Base-by-base conservation (phyloP, 2,797 vertebrate species). In the Cossypha dichroa region DNA sequence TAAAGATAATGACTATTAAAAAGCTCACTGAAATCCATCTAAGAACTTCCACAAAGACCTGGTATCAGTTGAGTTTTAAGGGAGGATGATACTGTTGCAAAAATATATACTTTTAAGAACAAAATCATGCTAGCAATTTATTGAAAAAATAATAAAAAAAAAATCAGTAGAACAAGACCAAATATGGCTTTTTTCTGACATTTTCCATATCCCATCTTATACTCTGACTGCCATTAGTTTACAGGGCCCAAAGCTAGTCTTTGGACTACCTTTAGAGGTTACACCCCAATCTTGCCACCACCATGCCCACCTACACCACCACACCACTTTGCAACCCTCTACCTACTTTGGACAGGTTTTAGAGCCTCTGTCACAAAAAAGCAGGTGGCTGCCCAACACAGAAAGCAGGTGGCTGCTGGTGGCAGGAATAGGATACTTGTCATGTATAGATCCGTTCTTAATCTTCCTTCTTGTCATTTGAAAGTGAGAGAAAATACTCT, bases 371-470 rank as follows among this genome's bases (percentile, higher is more conserved):
- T 51, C 66, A 64, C 59, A 18, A 41, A 81, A 87, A 36, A 23
- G 0, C 28, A 81, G 48, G 40, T 43, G 36, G 36, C 36, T 38
- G 36, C 36, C 13, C 36, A 38, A 38, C 36, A 38, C 36, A 38
- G 36, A 38, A 38, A 38, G 36, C 36, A 38, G 36, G 36, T 38
- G 21, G 48, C 43, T 91, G 34, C 36, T 55, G 28, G 31, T 48
- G 56, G 46, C 43, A 73, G 34, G 7, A 89, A 15, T 1, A 72
- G 25, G 40, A 45, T 1, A 0, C 10, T 34, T 55, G 10, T 40
- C 16, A 45, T 1, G 4, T n/a, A 34, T 0, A 1, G 22, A 66
- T 3, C 31, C 0, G 0, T 86, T 86, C 56, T 60, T 56, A 45
- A 40, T n/a, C 5, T 67, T 52, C 22, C 41, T 94, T 62, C 33